Base-by-base conservation (phyloP, 1,140 invertebrate species). In the Brachionus rubens region DNA sequence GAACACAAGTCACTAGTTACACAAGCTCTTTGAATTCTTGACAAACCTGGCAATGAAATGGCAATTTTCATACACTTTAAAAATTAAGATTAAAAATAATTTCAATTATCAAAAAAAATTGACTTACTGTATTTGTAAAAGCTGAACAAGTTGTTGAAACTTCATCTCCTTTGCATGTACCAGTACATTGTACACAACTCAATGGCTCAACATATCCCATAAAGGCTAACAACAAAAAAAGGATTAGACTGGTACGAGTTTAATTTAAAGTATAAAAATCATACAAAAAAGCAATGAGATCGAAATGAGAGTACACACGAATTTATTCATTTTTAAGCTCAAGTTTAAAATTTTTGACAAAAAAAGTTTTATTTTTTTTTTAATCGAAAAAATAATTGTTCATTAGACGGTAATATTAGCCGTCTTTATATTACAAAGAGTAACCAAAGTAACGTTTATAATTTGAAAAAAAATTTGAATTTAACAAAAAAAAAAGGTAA, bases 41-140 rank as follows among this genome's bases (percentile, higher is more conserved):
- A 2, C 28, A 43, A 65, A 19, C 59, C 59, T 24, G 59, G 59
- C 12, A 43, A 65, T 6, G 19, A 43, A 6, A 65, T 24, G 21
- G 21, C 6, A 19, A 65, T 43, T 43, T 65, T 65, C 59, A 65
- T 65, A 46, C 59, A 65, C 59, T 65, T 14, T 41, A 43, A 65
- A n/a, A n/a, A 9, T 16, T 12, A 16, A 16, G 7, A 30, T 28
- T 30, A 5, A 14, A 56, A 16, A 14, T 14, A 14, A 59, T 12
- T 33, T 36, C 33, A 59, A 19, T 10, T 62, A 40, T 40, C 12
- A 56, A 41, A 16, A 41, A 28, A 65, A 43, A 65, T 43, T 19
- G 3, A 19, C 1, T 24, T 65, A 65, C 59, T 9, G 59, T 65
- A 46, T 65, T 43, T 19, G 41, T 26, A 26, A n/a, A 12, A 6